Base-by-base conservation (phyloP, 2,113 vertebrate genomes). In the Chamaetylas fuelleborni region DNA sequence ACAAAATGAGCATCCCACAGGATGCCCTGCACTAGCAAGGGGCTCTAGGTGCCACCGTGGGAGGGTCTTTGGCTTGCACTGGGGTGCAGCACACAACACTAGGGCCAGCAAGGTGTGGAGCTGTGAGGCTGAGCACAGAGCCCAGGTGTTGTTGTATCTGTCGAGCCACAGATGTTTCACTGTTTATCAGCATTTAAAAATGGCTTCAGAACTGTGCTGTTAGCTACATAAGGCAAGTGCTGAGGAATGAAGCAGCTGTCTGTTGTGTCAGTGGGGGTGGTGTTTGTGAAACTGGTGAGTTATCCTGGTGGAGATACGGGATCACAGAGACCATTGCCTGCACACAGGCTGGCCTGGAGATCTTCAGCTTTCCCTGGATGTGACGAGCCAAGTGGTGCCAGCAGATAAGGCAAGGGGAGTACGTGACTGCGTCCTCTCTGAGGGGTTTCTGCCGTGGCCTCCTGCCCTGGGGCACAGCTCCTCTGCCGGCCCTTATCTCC, bases 91-190 rank as follows among this genome's bases (percentile, higher is more conserved):
- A 38, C 34, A 47, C 33, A 28, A 2, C 3, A 2, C 7, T 22
- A 0, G 2, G 1, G 50, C 28, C 8, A 1, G n/a, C 0, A 5
- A 66, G 19, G 26, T 42, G 40, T 6, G 12, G 34, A 23, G 50
- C 29, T n/a, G 15, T 11, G 43, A 33, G 54, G 45, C 82, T 29
- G 16, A 92, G 62, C 54, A 23, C 28, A 54, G 31, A 50, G 43
- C 28, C 14, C 0, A 1, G 8, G 9, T 31, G 17, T 6, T 43
- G 18, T 31, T 0, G 0, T 43, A 6, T 47, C n/a, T 90, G 60
- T 54, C 14, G 0, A 6, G 38, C 51, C 69, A 56, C 60, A 60
- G 40, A 31, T 3, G 4, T 67, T 43, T 24, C 42, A 6, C 17
- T 57, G 4, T 31, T 73, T 62, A 38, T 0, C 38, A 38, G 29